A percentile compares a stretch with the other conserved stretches of the same genome.
phyloP scores from a whole-genome alignment of 2,888 invertebrate genomes.

The Ochropacha duplaris region DNA sequence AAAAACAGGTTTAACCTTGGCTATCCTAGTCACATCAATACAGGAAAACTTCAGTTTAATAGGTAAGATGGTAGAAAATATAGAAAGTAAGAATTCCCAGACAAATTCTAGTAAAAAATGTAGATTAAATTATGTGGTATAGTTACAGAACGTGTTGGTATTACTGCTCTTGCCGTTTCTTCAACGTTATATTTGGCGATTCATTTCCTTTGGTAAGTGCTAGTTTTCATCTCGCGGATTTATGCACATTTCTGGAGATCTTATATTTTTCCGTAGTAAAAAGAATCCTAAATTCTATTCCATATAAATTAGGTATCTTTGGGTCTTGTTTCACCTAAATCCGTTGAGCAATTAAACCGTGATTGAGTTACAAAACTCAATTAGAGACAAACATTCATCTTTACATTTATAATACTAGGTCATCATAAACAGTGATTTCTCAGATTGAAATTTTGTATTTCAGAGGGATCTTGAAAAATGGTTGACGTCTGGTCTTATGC shows the following conservation, averaged over 20 bases:
- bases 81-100: neutral
- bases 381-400: no score
- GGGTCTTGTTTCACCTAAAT: no score
- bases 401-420: no score
- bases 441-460: constrained; percentile 9
- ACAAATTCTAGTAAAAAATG: no score
- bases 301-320: no score
- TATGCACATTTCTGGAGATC: no score
- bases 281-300: no score
- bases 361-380: no score
- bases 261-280: no score
- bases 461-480: constrained; percentile 55
- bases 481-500: constrained; percentile 58
- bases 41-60: constrained; percentile 50
- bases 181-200: constrained; percentile 71
- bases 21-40: constrained; percentile 50
- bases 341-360: no score
- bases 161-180: constrained; percentile 64
- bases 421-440: neutral
- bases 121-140: constrained; percentile 23
- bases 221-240: neutral
- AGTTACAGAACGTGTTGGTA: constrained; percentile 69
- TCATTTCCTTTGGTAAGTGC: constrained; percentile 62
- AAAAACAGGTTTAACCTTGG: constrained; percentile 42
- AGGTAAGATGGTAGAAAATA: constrained; percentile 32